Base-by-base conservation (phyloP, 2,888 invertebrate species). In the Lamellibrachia satsuma region DNA sequence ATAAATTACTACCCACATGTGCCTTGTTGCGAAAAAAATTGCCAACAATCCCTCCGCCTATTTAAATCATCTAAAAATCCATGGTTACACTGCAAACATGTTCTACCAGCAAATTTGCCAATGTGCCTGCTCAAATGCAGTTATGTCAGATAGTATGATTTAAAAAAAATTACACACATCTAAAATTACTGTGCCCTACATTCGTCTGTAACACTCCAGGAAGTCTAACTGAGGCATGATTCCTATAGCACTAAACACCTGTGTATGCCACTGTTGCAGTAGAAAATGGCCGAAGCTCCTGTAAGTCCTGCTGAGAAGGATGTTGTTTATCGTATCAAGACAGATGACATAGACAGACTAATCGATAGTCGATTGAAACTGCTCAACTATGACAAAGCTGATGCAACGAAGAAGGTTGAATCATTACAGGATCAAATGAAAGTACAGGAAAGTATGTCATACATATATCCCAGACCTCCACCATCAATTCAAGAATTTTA, bases 381-480 rank as follows among this genome's bases (percentile, higher is more conserved):
- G 22, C 75, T 75, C 75, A 22, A 75, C 75, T 75, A 75, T 75
- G 22, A 75, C 75, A 75, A 75, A 22, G 75, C 75, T 75, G 75
- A 75, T 75, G 75, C 75, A 11, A 75, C 15, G 75, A 75, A 75
- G 75, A 22, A 75, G 75, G 75, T 75, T 11, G 75, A 75, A 75
- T 75, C 75, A 22, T 75, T 75, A 22, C 75, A 75, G 75, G n/a
- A 75, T 75, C 75, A 75, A 75, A n/a, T 75, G 75, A 75, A 75
- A 75, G 75, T 75, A 2, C 75, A 75, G 75, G 75, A 75, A 75
- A 75, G 75, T 75, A 75, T 75, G 75, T 75, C 75, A 15, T 75
- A 75, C 75, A 75, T 3, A 75, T 75, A 15, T 75, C 6, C 75
- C 22, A 22, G 6, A 75, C n/a, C 22, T 75, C 22, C 22, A 75